phyloP scores from a whole-genome alignment of 2,113 vertebrate species.

The Meleagris gallopavo region DNA sequence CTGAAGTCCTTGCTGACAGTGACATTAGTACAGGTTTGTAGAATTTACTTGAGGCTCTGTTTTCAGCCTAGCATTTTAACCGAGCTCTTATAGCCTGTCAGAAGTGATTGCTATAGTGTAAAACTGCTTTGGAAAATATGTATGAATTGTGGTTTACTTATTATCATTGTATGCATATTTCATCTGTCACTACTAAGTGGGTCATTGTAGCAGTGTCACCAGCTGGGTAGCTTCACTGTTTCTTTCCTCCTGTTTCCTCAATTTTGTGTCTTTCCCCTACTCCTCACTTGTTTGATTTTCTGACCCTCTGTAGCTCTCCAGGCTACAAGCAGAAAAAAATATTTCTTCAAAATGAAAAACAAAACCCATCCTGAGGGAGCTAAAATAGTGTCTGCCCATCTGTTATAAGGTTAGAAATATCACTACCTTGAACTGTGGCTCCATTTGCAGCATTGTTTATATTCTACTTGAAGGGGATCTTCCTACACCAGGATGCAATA shows the following conservation, averaged over 20 bases:
- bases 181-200: not conserved
- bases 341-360: not conserved
- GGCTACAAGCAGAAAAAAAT: not conserved
- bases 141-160: not conserved
- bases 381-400: not conserved
- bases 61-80: not conserved
- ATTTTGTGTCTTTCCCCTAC: not conserved
- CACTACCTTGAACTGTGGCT: conserved; percentile 44
- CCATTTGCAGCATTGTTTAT: conserved; percentile 57
- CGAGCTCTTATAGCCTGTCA: not conserved
- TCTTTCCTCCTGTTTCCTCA: not conserved
- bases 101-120: not conserved
- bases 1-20: not conserved
- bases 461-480: conserved; percentile 22
- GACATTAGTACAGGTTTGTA: not conserved
- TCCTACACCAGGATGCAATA: conserved; percentile 64
- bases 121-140: not conserved
- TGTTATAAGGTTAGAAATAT: not conserved
- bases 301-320: not conserved
- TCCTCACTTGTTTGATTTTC: not conserved
- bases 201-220: not conserved
- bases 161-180: not conserved
- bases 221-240: not conserved
- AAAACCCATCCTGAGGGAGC: not conserved
- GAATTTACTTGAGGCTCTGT: not conserved